Evolutionary conservation across 2,888 invertebrate genomes (phyloP), one percentile per base, ranked within the genome.

Genomic region (Panopea generosa): DNA sequence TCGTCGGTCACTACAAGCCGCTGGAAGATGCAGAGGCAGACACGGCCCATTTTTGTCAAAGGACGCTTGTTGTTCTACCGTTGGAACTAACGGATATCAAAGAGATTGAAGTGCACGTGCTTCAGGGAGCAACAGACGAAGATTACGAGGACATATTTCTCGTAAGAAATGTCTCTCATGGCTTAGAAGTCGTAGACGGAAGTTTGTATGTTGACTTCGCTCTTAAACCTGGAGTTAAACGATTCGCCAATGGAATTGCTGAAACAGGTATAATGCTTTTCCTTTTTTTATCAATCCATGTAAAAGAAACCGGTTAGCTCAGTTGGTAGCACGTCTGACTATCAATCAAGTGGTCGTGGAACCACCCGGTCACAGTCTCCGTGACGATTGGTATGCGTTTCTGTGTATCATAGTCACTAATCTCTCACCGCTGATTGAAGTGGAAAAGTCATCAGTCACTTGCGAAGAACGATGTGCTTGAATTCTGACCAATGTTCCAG

Each of bases 1-100:
- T 77, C 2, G 61, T 77, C 24, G 71, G 77, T 26, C 77, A 77
- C 26, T 77, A 77, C 59, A 77, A 77, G 47, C 67, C 71, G 2
- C 20, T 72, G 20, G 63, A 68, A 2, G 71, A 38, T 11, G 3
- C 11, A 4, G 40, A 22, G 11, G 14, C 45, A 63, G 27, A 56
- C 47, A 20, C 29, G 2, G 61, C 50, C 20, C 6, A 18, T 24
- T 52, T 77, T 14, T 52, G 61, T 2, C 40, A 59, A 27, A 53
- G 77, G 47, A 67, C 77, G 1, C 53, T 77, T 7, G 60, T 72
- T 26, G 53, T 77, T 11, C 57, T 77, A 7, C 77, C 77, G n/a
- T 38, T 62, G n/a, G 68, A 77, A 27, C 57, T 59, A 20, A 33
- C 62, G 7, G 67, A 67, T 2, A 72, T 77, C 20, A 33, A 67